Evolutionary conservation across 2,797 vertebrate species (phyloP).

Genomic region (Coregonus suidteri): DNA sequence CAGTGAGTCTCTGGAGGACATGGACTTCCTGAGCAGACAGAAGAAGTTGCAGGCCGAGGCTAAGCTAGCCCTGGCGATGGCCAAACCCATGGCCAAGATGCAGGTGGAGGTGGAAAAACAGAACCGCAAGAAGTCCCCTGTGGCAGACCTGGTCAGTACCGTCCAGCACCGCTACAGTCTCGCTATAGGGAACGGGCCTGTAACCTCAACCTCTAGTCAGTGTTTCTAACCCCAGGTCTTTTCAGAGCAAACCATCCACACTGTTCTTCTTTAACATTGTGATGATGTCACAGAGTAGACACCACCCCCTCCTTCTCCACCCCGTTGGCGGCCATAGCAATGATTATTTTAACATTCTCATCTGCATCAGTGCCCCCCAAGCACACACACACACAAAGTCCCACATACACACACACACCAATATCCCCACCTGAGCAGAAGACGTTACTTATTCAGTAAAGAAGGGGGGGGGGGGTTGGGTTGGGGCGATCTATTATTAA

Average conservation of each 20-base stretch:
- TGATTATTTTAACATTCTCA: conserved; percentile 67
- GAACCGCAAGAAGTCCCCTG: conserved; percentile 97
- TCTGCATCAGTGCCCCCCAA: conserved; percentile 43
- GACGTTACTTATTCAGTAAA: conserved; percentile 70
- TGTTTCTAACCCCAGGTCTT: neutral
- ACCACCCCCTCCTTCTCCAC: neutral
- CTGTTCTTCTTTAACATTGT: neutral
- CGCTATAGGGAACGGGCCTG: no score
- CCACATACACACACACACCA: neutral
- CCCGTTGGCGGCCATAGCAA: conserved; percentile 36
- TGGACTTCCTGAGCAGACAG: conserved; percentile 96
- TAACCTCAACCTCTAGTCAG: neutral
- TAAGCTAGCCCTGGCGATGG: conserved; percentile 96
- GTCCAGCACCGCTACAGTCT: neutral
- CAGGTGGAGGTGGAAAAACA: conserved; percentile 99
- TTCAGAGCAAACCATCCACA: neutral
- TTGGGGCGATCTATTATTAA: conserved; percentile 70
- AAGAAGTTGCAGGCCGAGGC: conserved; percentile 97
- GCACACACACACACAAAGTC: conserved; percentile 21
- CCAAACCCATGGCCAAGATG: conserved; percentile 99
- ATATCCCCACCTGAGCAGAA: conserved; percentile 46
- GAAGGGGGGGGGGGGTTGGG: conserved; percentile 47
- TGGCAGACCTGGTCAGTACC: conserved; percentile 91
- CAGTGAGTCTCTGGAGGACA: conserved; percentile 94
- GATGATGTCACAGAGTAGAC: neutral